Percentiles rank a stretch among this genome's conserved stretches.
These are phyloP conservation scores for Drosophila persimilis DNA, from an alignment of 1,140 invertebrate species.

Conservation along the genomic window DNA sequence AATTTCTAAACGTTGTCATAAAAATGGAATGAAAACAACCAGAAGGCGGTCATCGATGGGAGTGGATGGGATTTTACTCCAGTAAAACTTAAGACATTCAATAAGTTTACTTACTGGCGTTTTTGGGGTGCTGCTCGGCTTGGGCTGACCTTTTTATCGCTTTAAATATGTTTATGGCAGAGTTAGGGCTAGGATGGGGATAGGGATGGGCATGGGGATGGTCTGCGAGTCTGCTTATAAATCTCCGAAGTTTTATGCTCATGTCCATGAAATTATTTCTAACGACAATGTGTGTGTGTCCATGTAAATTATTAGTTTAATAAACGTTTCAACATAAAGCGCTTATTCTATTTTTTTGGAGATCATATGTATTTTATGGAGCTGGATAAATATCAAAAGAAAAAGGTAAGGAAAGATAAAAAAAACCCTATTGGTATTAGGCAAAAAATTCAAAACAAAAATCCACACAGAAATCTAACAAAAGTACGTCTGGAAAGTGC, in stretches of 20 bases:
- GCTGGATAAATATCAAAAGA: background rate
- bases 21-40: slow-evolving; percentile 81
- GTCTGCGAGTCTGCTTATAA: slow-evolving; percentile 47
- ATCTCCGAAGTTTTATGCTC: slow-evolving; percentile 59
- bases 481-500: background rate
- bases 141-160: slow-evolving; percentile 75
- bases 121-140: background rate
- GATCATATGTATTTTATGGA: slow-evolving; percentile 20
- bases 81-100: slow-evolving; percentile 78
- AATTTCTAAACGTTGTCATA: slow-evolving; percentile 81
- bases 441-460: too few species aligned
- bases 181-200: background rate
- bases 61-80: background rate
- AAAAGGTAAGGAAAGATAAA: background rate
- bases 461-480: too few species aligned
- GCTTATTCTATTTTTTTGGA: slow-evolving; percentile 40
- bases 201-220: background rate
- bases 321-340: slow-evolving; percentile 45
- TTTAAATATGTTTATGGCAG: slow-evolving; percentile 71
- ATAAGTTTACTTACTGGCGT: slow-evolving; percentile 63
- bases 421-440: background rate
- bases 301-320: slow-evolving; percentile 81
- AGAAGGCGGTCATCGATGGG: slow-evolving; percentile 32
- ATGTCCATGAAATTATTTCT: slow-evolving; percentile 70
- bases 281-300: slow-evolving; percentile 64